A percentile compares a stretch with the other conserved stretches of the same genome.
phyloP scores from a whole-genome alignment of 1,140 invertebrate genomes.

The Tenebrio molitor region DNA sequence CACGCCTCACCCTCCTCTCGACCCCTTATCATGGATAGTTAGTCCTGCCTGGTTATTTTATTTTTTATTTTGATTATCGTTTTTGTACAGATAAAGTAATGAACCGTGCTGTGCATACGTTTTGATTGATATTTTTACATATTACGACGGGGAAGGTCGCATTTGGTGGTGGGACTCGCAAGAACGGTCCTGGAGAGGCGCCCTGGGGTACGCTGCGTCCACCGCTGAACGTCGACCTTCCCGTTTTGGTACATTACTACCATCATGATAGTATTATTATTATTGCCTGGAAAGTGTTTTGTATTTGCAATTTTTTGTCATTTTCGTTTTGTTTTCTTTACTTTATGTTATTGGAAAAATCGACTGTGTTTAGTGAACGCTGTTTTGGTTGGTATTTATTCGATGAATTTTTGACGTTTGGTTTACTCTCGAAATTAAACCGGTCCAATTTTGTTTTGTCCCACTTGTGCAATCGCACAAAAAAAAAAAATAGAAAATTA shows the following conservation, averaged over 20 bases:
- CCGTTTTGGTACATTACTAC: neutral
- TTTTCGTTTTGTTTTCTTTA: neutral
- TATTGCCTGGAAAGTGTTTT: constrained; percentile 30
- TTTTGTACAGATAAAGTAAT: constrained; percentile 31
- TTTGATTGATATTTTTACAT: constrained; percentile 18
- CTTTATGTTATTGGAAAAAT: neutral
- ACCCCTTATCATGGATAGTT: constrained; percentile 14
- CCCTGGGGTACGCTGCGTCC: too few species aligned
- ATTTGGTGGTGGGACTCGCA: constrained; percentile 1
- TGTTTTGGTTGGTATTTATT: too few species aligned
- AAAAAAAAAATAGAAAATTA: too few species aligned
- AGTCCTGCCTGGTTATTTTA: constrained; percentile 35
- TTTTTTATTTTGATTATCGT: constrained; percentile 2
- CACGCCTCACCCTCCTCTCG: neutral
- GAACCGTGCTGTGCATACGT: constrained; percentile 32
- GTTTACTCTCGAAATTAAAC: too few species aligned
- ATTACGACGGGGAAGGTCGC: neutral
- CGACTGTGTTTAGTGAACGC: too few species aligned
- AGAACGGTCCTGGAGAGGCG: neutral
- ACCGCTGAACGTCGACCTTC: neutral
- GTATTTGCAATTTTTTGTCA: constrained; percentile 19
- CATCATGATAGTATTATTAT: neutral
- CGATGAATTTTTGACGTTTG: too few species aligned
- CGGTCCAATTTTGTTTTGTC: too few species aligned
- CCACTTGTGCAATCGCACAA: too few species aligned